A percentile compares a stretch with the other conserved stretches of the same genome.
Evolutionary conservation across 2,888 invertebrate species (phyloP).

Genomic region (Arenicola marina): DNA sequence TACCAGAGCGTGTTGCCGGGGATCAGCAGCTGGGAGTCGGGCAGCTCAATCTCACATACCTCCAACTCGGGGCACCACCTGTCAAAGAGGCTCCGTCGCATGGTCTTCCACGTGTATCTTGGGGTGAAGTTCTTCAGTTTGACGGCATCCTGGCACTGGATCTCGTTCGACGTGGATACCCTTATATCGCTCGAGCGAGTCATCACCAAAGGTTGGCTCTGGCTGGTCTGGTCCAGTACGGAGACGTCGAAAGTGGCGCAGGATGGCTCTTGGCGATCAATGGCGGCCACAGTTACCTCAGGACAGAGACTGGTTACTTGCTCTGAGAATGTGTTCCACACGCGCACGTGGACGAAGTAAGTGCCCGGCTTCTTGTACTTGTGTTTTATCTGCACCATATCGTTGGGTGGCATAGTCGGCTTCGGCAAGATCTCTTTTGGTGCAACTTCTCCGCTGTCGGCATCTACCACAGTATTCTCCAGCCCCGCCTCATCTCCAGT

Average conservation of each 20-base stretch:
- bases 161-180: slow-evolving; percentile 1
- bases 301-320: slow-evolving; percentile 46
- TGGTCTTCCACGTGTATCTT: slow-evolving; percentile 16
- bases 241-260: slow-evolving; percentile 15
- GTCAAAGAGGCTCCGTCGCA: slow-evolving; percentile 16
- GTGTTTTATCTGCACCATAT: slow-evolving; percentile 14
- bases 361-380: slow-evolving; percentile 32
- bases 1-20: slow-evolving; percentile 34
- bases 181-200: slow-evolving; percentile 17
- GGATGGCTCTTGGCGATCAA: not conserved
- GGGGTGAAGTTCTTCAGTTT: slow-evolving; percentile 5
- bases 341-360: slow-evolving; percentile 41
- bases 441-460: not conserved
- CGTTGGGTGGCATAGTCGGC: slow-evolving; percentile 3
- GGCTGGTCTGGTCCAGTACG: slow-evolving; percentile 8
- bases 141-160: slow-evolving; percentile 9
- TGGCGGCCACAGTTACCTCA: slow-evolving; percentile 37
- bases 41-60: slow-evolving; percentile 25
- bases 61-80: slow-evolving; percentile 31
- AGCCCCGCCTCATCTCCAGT: not conserved
- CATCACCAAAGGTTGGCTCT: slow-evolving; percentile 9
- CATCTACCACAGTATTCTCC: not conserved
- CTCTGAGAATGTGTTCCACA: slow-evolving; percentile 43
- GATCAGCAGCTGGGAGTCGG: slow-evolving; percentile 11
- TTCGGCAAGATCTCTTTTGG: not conserved